Base-by-base conservation (phyloP, 2,888 invertebrate species). In the Hermodice carunculata region DNA sequence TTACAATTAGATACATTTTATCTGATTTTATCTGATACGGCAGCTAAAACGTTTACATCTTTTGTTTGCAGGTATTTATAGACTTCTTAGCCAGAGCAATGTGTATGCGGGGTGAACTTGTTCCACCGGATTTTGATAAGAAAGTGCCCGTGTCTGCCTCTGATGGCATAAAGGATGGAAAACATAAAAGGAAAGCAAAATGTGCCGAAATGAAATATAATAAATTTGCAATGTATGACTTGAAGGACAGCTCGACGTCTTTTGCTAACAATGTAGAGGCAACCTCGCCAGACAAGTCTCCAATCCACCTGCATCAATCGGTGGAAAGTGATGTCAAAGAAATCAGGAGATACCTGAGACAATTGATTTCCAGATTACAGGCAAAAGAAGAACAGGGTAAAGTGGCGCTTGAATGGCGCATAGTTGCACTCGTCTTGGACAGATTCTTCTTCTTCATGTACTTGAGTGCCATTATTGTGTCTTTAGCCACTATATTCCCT, bases 281-380 rank as follows among this genome's bases (percentile, higher is more conserved):
- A 42, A 26, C 26, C 32, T 60, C 61, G 5, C 65, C 65, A 1
- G 65, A 65, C 44, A 65, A 65, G 37, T 65, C 65, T 6, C 65
- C 65, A n/a, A 49, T 66, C 61, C 67, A 42, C 61, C 32, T 37
- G 61, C 70, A 65, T 54, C 62, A 71, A 29, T 66, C 64, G 19
- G 61, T 84, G n/a, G 82, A 83, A 70, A 73, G 66, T 54, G 84
- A 85, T 61, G 79, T 85, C 17, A 76, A 74, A 51, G 84, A 84
- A 52, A 84, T 85, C 42, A 74, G 76, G 54, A 58, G 72, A 31
- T 76, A 76, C 28, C 62, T 84, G 46, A 73, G 75, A 43, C 66
- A 65, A 17, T 77, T 83, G 71, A 75, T 77, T 31, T 77, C 78
- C 32, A 78, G 80, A 37, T 66, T 76, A 17, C 46, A 68, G 28